Conservation (phyloP, 1,140 invertebrate genomes). For the Coelopa frigida region DNA sequence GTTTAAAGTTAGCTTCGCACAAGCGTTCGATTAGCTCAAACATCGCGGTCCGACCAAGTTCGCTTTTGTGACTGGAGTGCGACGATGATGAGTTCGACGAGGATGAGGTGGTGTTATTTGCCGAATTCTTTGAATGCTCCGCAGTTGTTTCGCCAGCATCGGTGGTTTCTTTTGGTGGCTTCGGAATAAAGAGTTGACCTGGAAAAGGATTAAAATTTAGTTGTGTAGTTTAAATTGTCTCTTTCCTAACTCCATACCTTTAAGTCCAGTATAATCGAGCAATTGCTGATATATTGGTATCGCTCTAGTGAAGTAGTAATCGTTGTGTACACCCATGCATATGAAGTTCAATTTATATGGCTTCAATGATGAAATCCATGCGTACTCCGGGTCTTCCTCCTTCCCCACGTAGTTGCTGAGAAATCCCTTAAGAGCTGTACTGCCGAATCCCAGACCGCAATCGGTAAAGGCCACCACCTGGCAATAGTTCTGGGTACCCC, state of each 20-base stretch:
- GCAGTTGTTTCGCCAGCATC: slow-evolving; percentile 12
- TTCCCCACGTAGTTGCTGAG: slow-evolving; percentile 21
- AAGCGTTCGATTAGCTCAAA: slow-evolving; percentile 63
- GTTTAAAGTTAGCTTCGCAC: slow-evolving; percentile 69
- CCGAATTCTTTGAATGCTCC: slow-evolving; percentile 45
- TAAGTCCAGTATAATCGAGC: slow-evolving; percentile 26
- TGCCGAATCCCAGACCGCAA: slow-evolving; percentile 38
- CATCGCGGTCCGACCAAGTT: slow-evolving; percentile 45
- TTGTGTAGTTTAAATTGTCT: too few species aligned
- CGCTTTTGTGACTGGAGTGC: slow-evolving; percentile 43
- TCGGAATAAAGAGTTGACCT: slow-evolving; percentile 36
- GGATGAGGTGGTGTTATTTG: slow-evolving; percentile 56
- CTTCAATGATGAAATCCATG: slow-evolving; percentile 67
- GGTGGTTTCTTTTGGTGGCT: slow-evolving; percentile 27
- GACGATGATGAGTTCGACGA: slow-evolving; percentile 34
- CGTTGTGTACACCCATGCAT: slow-evolving; percentile 53
- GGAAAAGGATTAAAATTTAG: not conserved
- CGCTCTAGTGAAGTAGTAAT: slow-evolving; percentile 45
- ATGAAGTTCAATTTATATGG: slow-evolving; percentile 70
- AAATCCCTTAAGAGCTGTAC: slow-evolving; percentile 26
- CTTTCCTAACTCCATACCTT: slow-evolving; percentile 17
- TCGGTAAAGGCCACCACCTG: slow-evolving; percentile 40
- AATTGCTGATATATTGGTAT: slow-evolving; percentile 32
- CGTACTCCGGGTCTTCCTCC: slow-evolving; percentile 37
- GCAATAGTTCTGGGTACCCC: slow-evolving; percentile 35